phyloP scores from a whole-genome alignment of 2,888 invertebrate species.

The Dysmachus trigonus region DNA sequence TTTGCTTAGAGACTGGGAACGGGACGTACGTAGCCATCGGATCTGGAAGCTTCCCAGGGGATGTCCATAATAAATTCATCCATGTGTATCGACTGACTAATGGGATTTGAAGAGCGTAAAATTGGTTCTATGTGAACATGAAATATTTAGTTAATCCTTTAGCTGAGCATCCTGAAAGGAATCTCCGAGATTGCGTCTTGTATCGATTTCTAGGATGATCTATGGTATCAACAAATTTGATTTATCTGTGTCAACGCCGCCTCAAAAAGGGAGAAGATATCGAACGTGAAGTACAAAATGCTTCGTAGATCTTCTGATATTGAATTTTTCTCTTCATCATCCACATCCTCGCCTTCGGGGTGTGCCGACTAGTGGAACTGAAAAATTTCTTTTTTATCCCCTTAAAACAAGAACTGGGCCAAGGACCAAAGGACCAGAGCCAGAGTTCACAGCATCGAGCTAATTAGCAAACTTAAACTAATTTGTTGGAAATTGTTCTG shows the following conservation, averaged over 20 bases:
- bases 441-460: background rate
- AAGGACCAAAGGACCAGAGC: background rate
- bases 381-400: background rate
- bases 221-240: slow-evolving; percentile 37
- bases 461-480: background rate
- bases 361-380: background rate
- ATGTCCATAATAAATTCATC: slow-evolving; percentile 49
- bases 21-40: background rate
- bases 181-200: slow-evolving; percentile 4
- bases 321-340: background rate
- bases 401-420: background rate
- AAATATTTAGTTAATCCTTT: slow-evolving; percentile 65
- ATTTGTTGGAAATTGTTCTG: background rate
- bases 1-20: slow-evolving; percentile 16
- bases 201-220: slow-evolving; percentile 32
- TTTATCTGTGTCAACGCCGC: slow-evolving; percentile 35
- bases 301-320: background rate
- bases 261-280: background rate
- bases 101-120: slow-evolving; percentile 66
- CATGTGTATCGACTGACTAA: slow-evolving; percentile 62
- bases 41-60: slow-evolving; percentile 14
- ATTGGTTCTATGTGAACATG: slow-evolving; percentile 66
- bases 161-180: slow-evolving; percentile 48
- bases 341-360: background rate
- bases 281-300: background rate